A percentile compares a stretch with the other conserved stretches of the same genome.
phyloP scores from a whole-genome alignment of 92 coral and sea anemone species.

The Hydrozoanthus gracilis region DNA sequence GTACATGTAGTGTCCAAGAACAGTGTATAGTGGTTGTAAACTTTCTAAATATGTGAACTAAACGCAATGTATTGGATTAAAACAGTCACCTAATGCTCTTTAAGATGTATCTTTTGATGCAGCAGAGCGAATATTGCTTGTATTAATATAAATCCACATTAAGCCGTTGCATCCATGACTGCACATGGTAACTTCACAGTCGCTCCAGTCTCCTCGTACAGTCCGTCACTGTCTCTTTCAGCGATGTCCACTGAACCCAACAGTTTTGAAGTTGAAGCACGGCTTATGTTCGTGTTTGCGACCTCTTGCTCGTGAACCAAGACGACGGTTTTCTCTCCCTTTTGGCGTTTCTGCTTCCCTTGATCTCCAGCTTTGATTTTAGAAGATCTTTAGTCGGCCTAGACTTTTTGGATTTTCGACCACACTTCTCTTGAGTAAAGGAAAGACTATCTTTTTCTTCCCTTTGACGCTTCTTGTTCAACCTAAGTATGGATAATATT shows the following conservation, averaged over 20 bases:
- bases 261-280: not conserved
- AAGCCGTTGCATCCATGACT: not conserved
- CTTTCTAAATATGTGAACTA: too few species aligned
- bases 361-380: not conserved
- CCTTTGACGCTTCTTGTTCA: not conserved
- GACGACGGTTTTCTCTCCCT: not conserved
- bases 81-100: too few species aligned
- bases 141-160: too few species aligned
- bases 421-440: not conserved
- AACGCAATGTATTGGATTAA: too few species aligned
- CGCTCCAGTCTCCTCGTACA: not conserved
- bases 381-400: not conserved
- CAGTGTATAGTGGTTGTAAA: too few species aligned
- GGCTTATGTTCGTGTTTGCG: constrained; percentile 1
- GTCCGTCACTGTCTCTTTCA: not conserved
- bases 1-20: too few species aligned
- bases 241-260: not conserved
- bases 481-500: not conserved
- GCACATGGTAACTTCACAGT: not conserved
- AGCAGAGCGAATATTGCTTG: too few species aligned
- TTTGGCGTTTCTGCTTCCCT: not conserved
- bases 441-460: not conserved
- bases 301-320: not conserved
- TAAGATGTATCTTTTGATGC: too few species aligned
- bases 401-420: not conserved